phyloP scores from a whole-genome alignment of 2,888 invertebrate species.

The Tenthredo distinguenda region DNA sequence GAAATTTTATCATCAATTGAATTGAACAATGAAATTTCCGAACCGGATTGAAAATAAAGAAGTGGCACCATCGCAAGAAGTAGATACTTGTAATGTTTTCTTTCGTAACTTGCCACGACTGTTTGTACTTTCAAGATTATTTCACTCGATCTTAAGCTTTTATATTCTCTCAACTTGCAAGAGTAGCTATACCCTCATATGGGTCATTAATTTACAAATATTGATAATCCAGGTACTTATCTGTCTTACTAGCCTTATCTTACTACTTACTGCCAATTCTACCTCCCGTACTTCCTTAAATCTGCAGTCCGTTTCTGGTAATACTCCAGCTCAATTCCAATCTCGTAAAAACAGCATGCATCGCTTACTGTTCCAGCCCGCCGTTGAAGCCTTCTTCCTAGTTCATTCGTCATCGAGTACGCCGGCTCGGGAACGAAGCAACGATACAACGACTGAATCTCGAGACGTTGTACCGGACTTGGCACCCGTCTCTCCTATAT shows the following conservation, averaged over 20 bases:
- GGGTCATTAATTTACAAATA: neutral
- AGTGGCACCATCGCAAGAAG: no score
- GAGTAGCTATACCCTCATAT: neutral
- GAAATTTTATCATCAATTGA: no score
- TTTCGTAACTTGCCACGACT: no score
- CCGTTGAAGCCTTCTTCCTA: slow-evolving; percentile 94
- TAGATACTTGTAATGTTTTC: no score
- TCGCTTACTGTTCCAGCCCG: slow-evolving; percentile 80
- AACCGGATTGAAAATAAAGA: no score
- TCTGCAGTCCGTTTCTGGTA: neutral
- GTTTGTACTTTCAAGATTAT: no score
- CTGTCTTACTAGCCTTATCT: no score
- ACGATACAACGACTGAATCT: slow-evolving; percentile 66
- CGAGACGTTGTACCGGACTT: slow-evolving; percentile 73
- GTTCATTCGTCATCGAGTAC: slow-evolving; percentile 87
- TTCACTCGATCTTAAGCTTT: neutral
- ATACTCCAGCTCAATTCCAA: neutral
- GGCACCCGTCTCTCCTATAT: slow-evolving; percentile 74
- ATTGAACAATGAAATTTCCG: no score
- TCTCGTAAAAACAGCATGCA: neutral
- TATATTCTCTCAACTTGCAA: neutral
- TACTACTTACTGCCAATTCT: no score
- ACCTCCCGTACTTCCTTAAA: neutral
- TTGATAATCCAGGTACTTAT: neutral
- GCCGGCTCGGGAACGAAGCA: slow-evolving; percentile 67